These are phyloP conservation scores for Oncorhynchus kisutch DNA, from an alignment of 2,113 vertebrate species.

Conservation along the genomic window DNA sequence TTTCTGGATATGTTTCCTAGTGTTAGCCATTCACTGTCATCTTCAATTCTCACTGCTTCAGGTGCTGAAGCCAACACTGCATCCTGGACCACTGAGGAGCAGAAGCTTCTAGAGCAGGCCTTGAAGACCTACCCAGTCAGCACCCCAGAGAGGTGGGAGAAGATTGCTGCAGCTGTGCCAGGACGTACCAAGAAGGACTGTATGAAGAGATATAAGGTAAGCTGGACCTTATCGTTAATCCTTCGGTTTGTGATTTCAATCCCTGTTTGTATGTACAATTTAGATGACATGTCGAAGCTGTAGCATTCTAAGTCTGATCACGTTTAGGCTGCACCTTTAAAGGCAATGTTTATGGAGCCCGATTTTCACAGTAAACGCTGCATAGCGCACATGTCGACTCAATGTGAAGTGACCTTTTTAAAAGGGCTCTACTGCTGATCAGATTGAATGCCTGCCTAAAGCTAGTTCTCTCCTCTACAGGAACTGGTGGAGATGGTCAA, in stretches of 20 bases:
- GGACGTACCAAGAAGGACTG: constrained; percentile 96
- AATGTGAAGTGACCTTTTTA: too few relatives aligned
- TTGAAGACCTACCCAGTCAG: constrained; percentile 94
- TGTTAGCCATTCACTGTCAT: not conserved
- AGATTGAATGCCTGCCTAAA: too few relatives aligned
- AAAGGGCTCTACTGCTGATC: too few relatives aligned
- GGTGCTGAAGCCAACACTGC: constrained; percentile 71
- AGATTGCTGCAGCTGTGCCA: constrained; percentile 89
- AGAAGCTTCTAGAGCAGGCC: constrained; percentile 97
- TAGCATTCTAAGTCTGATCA: too few relatives aligned
- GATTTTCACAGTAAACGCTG: too few relatives aligned
- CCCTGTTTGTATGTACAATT: too few relatives aligned
- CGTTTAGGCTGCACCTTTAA: not conserved
- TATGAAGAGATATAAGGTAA: constrained; percentile 97
- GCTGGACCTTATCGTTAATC: not conserved
- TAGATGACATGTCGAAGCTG: too few relatives aligned
- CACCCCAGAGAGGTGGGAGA: constrained; percentile 95
- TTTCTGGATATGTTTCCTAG: too few relatives aligned
- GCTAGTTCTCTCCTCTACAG: constrained; percentile 59
- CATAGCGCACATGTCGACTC: too few relatives aligned
- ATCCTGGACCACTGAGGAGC: constrained; percentile 96
- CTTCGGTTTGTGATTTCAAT: too few relatives aligned
- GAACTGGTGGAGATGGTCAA: constrained; percentile 99
- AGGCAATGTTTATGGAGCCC: not conserved
- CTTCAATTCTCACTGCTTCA: constrained; percentile 58